Conservation (phyloP, 2,113 vertebrate species). For the Hippocampus abdominalis region DNA sequence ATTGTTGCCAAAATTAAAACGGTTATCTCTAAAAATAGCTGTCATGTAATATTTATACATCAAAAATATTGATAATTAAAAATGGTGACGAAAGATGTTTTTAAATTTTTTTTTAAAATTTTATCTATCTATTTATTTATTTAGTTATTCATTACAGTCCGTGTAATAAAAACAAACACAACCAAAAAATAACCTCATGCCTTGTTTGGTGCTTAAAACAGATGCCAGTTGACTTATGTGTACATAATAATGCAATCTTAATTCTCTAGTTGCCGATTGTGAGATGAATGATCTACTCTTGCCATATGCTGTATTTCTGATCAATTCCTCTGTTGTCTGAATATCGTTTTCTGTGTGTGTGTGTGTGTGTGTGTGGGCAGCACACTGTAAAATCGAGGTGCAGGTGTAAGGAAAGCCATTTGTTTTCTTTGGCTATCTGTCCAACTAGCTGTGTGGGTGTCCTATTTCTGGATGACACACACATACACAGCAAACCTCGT, state of each 20-base stretch:
- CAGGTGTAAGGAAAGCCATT: conserved; percentile 54
- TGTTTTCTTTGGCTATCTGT: conserved; percentile 62
- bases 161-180: background rate
- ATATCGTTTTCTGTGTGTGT: background rate
- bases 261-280: background rate
- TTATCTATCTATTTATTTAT: too few species aligned
- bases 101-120: too few species aligned
- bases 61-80: too few species aligned
- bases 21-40: too few species aligned
- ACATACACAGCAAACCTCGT: conserved; percentile 49
- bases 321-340: background rate
- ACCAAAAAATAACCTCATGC: background rate
- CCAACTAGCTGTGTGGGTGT: conserved; percentile 62
- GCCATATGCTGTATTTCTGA: background rate
- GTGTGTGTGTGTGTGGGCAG: background rate
- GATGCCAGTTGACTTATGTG: background rate
- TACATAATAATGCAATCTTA: background rate
- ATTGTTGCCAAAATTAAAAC: too few species aligned
- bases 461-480: conserved; percentile 70
- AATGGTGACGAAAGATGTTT: too few species aligned
- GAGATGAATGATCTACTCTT: background rate
- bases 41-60: too few species aligned
- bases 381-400: conserved; percentile 10
- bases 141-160: too few species aligned
- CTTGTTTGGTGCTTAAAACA: background rate